Evolutionary conservation across 64 coral and sea anemone genomes (phyloP).

Genomic region (Pocillopora damicornis): DNA sequence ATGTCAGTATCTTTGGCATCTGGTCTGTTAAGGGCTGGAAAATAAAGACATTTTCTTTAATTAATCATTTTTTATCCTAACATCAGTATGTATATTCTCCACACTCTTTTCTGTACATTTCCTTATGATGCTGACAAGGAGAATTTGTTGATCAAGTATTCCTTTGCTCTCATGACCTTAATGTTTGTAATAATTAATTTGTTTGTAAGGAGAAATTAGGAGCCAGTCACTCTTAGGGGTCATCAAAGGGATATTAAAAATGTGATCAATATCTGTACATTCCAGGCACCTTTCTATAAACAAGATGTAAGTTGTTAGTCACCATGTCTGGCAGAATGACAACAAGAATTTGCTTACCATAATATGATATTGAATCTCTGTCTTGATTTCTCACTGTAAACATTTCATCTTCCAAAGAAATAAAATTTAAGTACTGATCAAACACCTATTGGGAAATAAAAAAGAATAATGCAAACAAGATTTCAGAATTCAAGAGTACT

Average conservation of each 20-base stretch:
- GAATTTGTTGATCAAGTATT: no score
- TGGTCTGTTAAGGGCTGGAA: slow-evolving; percentile 87
- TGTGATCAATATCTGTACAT: no score
- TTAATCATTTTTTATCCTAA: not conserved
- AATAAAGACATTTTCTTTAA: not conserved
- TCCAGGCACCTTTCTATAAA: no score
- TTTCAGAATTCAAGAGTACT: not conserved
- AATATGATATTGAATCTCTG: slow-evolving; percentile 95
- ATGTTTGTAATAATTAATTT: no score
- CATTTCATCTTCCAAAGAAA: slow-evolving; percentile 99
- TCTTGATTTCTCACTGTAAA: slow-evolving; percentile 97
- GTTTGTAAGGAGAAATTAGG: no score
- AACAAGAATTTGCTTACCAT: slow-evolving; percentile 47
- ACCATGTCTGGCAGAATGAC: not conserved
- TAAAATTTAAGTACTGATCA: slow-evolving; percentile 99
- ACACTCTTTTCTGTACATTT: not conserved
- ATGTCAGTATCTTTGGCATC: slow-evolving; percentile 99
- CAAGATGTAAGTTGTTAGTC: not conserved
- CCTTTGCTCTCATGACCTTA: no score
- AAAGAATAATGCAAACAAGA: not conserved
- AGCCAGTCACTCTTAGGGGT: no score
- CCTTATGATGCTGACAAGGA: no score
- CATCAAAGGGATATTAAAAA: no score
- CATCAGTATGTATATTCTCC: not conserved
- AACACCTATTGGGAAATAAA: slow-evolving; percentile 59